These are phyloP conservation scores for Hetaerina americana DNA, from an alignment of 1,140 invertebrate genomes.

Conservation along the genomic window DNA sequence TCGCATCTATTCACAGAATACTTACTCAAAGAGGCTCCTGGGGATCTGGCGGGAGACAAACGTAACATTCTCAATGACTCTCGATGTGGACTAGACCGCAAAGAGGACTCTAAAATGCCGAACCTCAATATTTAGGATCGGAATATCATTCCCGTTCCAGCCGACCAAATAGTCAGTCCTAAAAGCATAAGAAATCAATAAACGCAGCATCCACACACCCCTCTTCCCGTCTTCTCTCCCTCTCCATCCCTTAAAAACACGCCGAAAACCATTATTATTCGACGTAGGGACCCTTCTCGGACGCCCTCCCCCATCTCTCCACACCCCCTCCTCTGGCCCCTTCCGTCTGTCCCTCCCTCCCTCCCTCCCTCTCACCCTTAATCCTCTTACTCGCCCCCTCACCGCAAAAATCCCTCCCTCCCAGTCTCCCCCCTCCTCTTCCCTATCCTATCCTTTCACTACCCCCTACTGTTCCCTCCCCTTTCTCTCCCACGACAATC, in stretches of 20 bases:
- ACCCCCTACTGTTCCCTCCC: background rate
- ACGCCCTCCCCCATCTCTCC: too few relatives aligned
- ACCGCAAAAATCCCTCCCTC: background rate
- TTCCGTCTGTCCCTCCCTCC: background rate
- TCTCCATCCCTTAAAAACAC: background rate
- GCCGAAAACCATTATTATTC: background rate
- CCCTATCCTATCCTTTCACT: background rate
- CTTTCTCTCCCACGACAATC: background rate
- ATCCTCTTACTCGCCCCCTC: background rate
- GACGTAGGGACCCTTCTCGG: background rate
- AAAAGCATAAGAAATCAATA: background rate
- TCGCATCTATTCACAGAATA: too few relatives aligned
- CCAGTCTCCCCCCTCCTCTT: background rate
- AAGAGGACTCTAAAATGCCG: too few relatives aligned
- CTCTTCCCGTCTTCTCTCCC: background rate
- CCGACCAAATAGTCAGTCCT: too few relatives aligned
- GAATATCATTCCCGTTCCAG: too few relatives aligned
- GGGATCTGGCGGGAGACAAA: too few relatives aligned
- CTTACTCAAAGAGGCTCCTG: too few relatives aligned
- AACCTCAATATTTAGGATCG: too few relatives aligned
- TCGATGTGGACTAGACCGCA: too few relatives aligned
- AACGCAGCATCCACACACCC: too few relatives aligned
- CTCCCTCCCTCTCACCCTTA: background rate
- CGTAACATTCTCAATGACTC: too few relatives aligned
- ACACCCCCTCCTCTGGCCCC: background rate